A percentile compares a stretch with the other conserved stretches of the same genome.
phyloP scores from a whole-genome alignment of 2,888 invertebrate species.

The Drosophila sordidapex region DNA sequence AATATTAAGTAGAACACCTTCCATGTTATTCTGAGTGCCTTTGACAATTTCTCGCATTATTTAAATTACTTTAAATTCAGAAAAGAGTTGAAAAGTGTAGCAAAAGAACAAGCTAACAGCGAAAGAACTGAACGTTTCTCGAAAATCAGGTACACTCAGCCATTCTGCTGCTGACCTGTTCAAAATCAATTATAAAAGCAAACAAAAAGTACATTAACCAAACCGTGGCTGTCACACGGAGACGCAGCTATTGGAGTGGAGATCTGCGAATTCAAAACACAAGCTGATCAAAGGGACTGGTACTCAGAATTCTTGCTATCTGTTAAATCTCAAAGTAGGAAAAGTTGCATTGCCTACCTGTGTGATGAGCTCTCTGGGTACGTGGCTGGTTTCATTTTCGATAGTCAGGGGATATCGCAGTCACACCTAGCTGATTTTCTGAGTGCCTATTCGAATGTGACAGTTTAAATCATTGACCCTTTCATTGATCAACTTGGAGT shows the following conservation, averaged over 20 bases:
- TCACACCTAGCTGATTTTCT: conserved; percentile 15
- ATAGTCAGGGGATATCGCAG: not conserved
- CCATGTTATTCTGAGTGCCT: conserved; percentile 48
- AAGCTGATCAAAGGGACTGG: conserved; percentile 57
- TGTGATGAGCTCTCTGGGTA: not conserved
- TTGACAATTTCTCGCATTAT: conserved; percentile 59
- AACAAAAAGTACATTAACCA: conserved; percentile 53
- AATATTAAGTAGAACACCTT: conserved; percentile 1
- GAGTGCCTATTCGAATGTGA: conserved; percentile 57
- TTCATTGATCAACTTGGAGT: conserved; percentile 16
- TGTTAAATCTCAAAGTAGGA: not conserved
- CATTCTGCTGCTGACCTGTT: conserved; percentile 63
- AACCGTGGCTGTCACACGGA: conserved; percentile 10
- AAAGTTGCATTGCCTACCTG: conserved; percentile 20
- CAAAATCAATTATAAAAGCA: conserved; percentile 73
- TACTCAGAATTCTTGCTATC: conserved; percentile 42
- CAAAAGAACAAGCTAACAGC: conserved; percentile 57
- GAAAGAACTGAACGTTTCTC: not conserved
- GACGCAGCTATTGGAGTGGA: conserved; percentile 14
- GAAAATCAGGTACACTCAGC: not conserved
- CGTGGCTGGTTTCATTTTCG: not conserved
- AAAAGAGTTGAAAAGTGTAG: conserved; percentile 55
- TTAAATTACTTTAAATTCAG: conserved; percentile 40
- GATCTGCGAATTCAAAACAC: conserved; percentile 50
- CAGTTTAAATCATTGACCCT: conserved; percentile 44